These are phyloP conservation scores for Mus spicilegus DNA, from an alignment of 2,113 vertebrate genomes.

Conservation along the genomic window DNA sequence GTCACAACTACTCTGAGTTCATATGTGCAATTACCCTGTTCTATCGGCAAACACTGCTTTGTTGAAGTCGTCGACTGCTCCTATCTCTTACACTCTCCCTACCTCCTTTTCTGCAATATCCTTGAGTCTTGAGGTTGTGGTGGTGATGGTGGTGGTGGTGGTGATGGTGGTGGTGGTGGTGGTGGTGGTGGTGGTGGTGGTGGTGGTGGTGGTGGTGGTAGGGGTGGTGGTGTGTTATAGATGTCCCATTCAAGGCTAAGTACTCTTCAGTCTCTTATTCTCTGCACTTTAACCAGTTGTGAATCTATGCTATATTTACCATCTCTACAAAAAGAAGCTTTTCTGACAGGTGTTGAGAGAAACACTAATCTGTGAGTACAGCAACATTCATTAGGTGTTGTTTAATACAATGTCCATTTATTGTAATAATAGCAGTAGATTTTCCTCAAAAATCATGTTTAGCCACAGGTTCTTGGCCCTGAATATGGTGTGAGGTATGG, in stretches of 20 bases:
- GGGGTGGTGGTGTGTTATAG: not conserved
- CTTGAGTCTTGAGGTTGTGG: not conserved
- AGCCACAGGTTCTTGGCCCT: not conserved
- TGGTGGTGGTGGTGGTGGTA: too few species aligned
- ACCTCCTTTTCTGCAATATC: not conserved
- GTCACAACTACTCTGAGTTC: not conserved
- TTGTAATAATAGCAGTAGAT: not conserved
- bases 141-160: rapidly evolving
- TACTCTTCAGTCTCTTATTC: not conserved
- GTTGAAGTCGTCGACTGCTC: not conserved
- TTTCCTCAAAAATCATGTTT: not conserved
- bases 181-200: rapidly evolving
- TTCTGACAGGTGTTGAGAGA: not conserved
- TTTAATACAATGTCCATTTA: not conserved
- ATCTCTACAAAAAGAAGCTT: not conserved
- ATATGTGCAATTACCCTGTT: not conserved
- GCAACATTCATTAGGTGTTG: not conserved
- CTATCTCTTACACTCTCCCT: not conserved
- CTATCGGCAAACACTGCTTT: not conserved
- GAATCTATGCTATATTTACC: not conserved
- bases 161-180: rapidly evolving
- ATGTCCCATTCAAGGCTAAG: not conserved
- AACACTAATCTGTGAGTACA: not conserved
- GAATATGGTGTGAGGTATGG: not conserved
- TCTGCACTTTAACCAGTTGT: not conserved